These are phyloP conservation scores for Myotis findleyi DNA, from an alignment of 2,797 vertebrate genomes.

Conservation along the genomic window DNA sequence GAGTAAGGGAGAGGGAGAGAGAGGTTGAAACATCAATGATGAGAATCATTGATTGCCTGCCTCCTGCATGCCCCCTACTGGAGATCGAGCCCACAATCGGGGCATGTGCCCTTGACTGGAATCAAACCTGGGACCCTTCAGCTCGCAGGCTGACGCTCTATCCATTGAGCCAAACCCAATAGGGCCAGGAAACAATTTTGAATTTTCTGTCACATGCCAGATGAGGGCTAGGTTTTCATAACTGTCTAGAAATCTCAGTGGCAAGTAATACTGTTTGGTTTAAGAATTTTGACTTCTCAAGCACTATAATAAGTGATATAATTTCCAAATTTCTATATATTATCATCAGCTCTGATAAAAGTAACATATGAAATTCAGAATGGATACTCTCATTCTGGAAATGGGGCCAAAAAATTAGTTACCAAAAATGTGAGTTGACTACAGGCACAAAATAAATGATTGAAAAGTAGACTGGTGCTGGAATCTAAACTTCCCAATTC, in stretches of 20 bases:
- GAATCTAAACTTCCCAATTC: background rate
- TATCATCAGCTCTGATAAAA: background rate
- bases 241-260: background rate
- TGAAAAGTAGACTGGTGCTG: background rate
- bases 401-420: background rate
- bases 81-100: no score
- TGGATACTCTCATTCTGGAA: background rate
- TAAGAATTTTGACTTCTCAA: conserved; percentile 21
- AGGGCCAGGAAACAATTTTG: background rate
- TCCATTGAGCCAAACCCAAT: no score
- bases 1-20: no score
- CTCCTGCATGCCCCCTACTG: no score
- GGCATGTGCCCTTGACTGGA: no score
- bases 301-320: background rate
- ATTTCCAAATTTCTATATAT: background rate
- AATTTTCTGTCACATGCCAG: background rate
- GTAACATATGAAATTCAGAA: background rate
- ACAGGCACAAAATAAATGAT: background rate
- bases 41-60: no score
- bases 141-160: no score
- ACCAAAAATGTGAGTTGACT: background rate
- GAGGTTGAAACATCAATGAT: no score
- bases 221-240: background rate
- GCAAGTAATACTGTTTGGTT: background rate
- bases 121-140: no score